These are phyloP conservation scores for Molanna angustata DNA, from an alignment of 2,888 invertebrate species.

Conservation along the genomic window DNA sequence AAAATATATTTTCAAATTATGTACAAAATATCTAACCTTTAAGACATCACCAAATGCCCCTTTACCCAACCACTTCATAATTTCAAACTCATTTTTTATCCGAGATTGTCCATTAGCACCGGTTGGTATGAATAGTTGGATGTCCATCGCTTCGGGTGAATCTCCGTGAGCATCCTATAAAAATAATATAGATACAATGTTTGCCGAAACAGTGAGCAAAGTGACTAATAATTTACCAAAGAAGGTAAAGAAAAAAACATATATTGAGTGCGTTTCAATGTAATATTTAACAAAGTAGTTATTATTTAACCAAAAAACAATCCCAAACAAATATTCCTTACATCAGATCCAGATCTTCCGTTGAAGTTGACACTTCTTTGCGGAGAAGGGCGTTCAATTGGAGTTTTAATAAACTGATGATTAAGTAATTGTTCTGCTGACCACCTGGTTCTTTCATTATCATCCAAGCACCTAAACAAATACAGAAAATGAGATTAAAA, in stretches of 20 bases:
- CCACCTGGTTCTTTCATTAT: constrained; percentile 70
- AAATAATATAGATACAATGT: too few relatives aligned
- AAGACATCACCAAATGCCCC: constrained; percentile 97
- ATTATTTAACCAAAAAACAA: too few relatives aligned
- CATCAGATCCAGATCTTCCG: constrained; percentile 44
- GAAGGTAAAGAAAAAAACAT: too few relatives aligned
- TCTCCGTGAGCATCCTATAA: constrained; percentile 26
- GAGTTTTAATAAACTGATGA: constrained; percentile 68
- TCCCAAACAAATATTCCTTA: too few relatives aligned
- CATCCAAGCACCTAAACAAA: constrained; percentile 64
- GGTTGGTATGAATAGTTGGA: constrained; percentile 28
- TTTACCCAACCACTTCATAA: constrained; percentile 80
- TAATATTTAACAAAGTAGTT: too few relatives aligned
- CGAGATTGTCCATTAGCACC: constrained; percentile 61
- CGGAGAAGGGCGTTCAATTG: constrained; percentile 48
- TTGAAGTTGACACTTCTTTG: constrained; percentile 42
- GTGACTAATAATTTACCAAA: too few relatives aligned
- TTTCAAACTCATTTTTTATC: constrained; percentile 76
- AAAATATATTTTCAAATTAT: too few relatives aligned
- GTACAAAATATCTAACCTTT: constrained; percentile 74
- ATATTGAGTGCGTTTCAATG: too few relatives aligned
- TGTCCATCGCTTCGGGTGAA: constrained; percentile 29
- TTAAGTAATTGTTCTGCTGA: constrained; percentile 73
- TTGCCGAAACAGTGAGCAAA: too few relatives aligned
- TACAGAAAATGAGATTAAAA: constrained; percentile 13